Base-by-base conservation (phyloP, 2,888 invertebrate species). In the Megalurothrips usitatus region DNA sequence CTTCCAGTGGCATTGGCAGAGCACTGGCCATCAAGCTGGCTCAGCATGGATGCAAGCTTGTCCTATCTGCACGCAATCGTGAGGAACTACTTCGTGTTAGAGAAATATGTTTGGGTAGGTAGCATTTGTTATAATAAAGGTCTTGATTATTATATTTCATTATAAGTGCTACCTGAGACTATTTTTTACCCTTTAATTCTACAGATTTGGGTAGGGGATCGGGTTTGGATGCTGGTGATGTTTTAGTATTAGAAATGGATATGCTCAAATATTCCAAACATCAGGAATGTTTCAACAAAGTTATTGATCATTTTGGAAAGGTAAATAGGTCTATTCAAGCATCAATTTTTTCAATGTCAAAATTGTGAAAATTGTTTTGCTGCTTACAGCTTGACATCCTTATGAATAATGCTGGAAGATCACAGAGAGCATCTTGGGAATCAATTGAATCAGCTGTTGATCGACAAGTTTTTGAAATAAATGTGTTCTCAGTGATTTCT, bases 1-100 rank as follows among this genome's bases (percentile, higher is more conserved):
- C 95, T 0, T 95, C 95, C 0, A 93, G 94, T 87, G 95, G 95
- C 19, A 95, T 96, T 83, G 95, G 95, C 3, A 93, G 94, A 87
- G 87, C 90, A 83, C 87, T 94, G 79, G 94, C 94, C 0, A 89
- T 93, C 83, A 89, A 90, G 28, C 87, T 94, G 80, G 92, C 94
- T 0, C 89, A 89, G 84, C 88, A 89, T 85, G 92, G 92, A 10
- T 92, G 91, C 2, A 92, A 91, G 85, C 85, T 95, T 78, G 90
- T 92, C 9, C 85, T 95, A 6, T 91, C 93, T 12, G 93, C 94
- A 0, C 89, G 94, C 80, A 89, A 93, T 82, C 86, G 88, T 84
- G 86, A 88, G 43, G 91, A 92, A 85, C 87, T 95, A 78, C 88
- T 92, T 82, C 86, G 89, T 84, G 94, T 95, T 1, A 92, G 92